Percentiles rank a stretch among this genome's conserved stretches.
Evolutionary conservation across 1,140 invertebrate species (phyloP).

Genomic region (Polypedilum vanderplanki): DNA sequence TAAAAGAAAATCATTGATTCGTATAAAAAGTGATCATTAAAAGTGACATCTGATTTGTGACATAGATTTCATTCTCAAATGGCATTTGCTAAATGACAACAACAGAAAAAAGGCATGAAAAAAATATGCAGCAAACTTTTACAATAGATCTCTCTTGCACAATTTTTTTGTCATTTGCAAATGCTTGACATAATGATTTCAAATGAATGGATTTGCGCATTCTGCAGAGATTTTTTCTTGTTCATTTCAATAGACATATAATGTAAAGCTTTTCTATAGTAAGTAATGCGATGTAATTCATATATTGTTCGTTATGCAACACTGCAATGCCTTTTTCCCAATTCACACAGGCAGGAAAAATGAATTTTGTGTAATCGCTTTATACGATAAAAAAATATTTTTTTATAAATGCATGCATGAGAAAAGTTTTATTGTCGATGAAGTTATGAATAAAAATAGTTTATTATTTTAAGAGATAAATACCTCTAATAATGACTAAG

Average conservation of each 20-base stretch:
- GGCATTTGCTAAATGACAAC: neutral
- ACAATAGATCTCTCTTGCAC: neutral
- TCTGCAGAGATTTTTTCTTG: too few species aligned
- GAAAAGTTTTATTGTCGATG: too few species aligned
- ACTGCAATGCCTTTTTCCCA: too few species aligned
- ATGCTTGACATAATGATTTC: neutral
- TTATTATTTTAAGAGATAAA: neutral
- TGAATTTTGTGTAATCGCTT: too few species aligned
- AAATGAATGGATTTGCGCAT: neutral
- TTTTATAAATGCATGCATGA: too few species aligned
- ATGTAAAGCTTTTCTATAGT: too few species aligned
- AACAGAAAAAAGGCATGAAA: neutral
- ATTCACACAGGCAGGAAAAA: too few species aligned
- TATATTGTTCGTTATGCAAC: too few species aligned
- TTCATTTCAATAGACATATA: too few species aligned
- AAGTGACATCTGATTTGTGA: neutral
- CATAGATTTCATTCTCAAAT: neutral
- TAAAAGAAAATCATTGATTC: neutral
- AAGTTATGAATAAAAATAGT: too few species aligned
- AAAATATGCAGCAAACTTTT: neutral
- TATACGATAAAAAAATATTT: too few species aligned
- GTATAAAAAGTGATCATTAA: constrained; percentile 13
- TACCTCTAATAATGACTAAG: constrained; percentile 3
- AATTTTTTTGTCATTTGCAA: neutral
- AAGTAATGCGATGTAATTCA: too few species aligned